Evolutionary conservation across 1,140 invertebrate species (phyloP).

Genomic region (Tribolium castaneum): DNA sequence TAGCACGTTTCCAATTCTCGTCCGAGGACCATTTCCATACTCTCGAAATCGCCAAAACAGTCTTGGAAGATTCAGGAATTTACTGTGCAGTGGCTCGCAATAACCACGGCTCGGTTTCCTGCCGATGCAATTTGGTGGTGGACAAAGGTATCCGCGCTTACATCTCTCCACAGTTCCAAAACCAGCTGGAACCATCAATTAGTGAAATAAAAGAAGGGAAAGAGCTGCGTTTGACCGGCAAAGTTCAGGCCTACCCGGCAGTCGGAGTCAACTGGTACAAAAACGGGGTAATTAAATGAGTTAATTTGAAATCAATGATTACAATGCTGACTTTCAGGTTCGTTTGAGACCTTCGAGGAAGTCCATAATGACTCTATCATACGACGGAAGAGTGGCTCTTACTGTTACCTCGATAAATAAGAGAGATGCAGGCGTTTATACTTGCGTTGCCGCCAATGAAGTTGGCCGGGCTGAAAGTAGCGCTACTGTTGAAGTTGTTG

Average conservation of each 20-base stretch:
- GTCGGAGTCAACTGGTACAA: slow-evolving; percentile 84
- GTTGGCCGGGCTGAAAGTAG: slow-evolving; percentile 82
- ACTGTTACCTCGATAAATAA: slow-evolving; percentile 73
- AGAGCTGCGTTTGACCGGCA: slow-evolving; percentile 76
- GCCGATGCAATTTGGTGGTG: slow-evolving; percentile 82
- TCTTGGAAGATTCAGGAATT: slow-evolving; percentile 82
- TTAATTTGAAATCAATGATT: slow-evolving; percentile 28
- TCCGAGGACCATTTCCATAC: slow-evolving; percentile 82
- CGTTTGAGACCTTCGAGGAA: slow-evolving; percentile 80
- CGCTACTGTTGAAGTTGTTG: slow-evolving; percentile 73
- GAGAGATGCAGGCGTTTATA: slow-evolving; percentile 88
- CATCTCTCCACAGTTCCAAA: slow-evolving; percentile 80
- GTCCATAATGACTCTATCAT: slow-evolving; percentile 78
- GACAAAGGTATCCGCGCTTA: slow-evolving; percentile 87
- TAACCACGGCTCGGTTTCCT: slow-evolving; percentile 84
- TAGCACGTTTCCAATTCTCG: slow-evolving; percentile 71
- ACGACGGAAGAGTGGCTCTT: slow-evolving; percentile 83
- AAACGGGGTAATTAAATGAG: slow-evolving; percentile 66
- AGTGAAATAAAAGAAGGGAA: slow-evolving; percentile 69
- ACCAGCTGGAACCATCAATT: slow-evolving; percentile 73
- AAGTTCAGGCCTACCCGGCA: slow-evolving; percentile 83
- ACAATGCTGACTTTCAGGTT: slow-evolving; percentile 53
- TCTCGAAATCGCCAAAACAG: slow-evolving; percentile 83
- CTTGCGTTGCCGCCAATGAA: slow-evolving; percentile 86
- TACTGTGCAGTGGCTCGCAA: slow-evolving; percentile 87